Evolutionary conservation across 1,140 invertebrate genomes (phyloP).

Genomic region (Stenopsyche tienmushanensis): DNA sequence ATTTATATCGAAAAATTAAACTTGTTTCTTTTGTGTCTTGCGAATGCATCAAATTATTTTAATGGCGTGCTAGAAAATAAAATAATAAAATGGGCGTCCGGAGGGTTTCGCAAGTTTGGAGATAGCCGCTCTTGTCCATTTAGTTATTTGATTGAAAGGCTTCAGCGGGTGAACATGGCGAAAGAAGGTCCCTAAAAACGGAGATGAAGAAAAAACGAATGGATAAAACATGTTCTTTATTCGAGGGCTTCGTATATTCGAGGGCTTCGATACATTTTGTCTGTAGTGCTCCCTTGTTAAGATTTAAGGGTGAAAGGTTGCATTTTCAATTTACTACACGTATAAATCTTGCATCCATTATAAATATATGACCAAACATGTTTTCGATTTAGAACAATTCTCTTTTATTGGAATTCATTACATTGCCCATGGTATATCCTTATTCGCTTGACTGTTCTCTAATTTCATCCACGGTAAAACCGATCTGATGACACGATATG

Average conservation of each 20-base stretch:
- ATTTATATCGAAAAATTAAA: too few species aligned
- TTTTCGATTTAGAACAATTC: background rate
- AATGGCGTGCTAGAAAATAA: too few species aligned
- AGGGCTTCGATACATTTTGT: conserved; percentile 37
- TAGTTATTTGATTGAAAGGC: conserved; percentile 35
- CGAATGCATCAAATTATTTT: too few species aligned
- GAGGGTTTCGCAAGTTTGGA: too few species aligned
- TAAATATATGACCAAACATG: background rate
- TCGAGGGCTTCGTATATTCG: conserved; percentile 28
- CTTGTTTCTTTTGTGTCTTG: too few species aligned
- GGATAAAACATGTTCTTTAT: conserved; percentile 41
- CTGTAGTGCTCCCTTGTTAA: conserved; percentile 15
- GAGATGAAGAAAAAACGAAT: conserved; percentile 39
- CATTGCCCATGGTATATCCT: background rate
- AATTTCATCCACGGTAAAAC: conserved; percentile 30
- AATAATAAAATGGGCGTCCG: too few species aligned
- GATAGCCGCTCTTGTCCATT: conserved; percentile 31
- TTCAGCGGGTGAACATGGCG: conserved; percentile 2
- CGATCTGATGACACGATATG: conserved; percentile 28
- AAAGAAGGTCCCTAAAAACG: conserved; percentile 5
- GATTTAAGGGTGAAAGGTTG: conserved; percentile 19
- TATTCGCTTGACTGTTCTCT: conserved; percentile 17
- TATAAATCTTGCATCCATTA: background rate
- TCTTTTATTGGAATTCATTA: background rate
- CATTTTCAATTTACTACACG: background rate